Evolutionary conservation across 1,140 invertebrate species (phyloP).

Genomic region (Pararge aegeria): DNA sequence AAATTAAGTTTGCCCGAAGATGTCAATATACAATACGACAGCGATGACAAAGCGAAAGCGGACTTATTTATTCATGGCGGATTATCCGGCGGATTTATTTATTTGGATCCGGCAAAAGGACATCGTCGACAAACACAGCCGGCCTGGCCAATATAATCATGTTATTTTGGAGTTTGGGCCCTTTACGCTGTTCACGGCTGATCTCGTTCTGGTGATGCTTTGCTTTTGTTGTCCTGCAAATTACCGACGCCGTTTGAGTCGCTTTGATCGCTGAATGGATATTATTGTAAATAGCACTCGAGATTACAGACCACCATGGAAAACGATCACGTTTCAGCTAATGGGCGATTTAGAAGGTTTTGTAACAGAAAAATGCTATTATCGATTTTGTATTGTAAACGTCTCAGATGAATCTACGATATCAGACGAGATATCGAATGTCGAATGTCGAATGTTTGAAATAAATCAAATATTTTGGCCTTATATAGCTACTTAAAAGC

Average conservation of each 20-base stretch:
- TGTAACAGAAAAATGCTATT: background rate
- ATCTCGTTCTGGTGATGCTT: conserved; percentile 55
- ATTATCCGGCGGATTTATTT: conserved; percentile 62
- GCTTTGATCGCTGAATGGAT: conserved; percentile 45
- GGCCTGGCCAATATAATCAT: conserved; percentile 46
- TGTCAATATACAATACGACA: conserved; percentile 69
- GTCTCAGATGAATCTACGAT: background rate
- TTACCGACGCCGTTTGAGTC: conserved; percentile 53
- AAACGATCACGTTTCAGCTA: conserved; percentile 11
- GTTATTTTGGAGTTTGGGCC: conserved; percentile 56
- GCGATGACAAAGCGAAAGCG: conserved; percentile 57
- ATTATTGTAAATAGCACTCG: conserved; percentile 64
- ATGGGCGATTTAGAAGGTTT: conserved; percentile 19
- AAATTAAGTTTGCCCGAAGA: conserved; percentile 36
- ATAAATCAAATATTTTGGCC: too few species aligned
- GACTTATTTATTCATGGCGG: conserved; percentile 70
- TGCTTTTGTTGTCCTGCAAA: conserved; percentile 48
- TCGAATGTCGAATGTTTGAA: too few species aligned
- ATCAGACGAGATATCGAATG: too few species aligned
- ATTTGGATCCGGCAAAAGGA: conserved; percentile 57
- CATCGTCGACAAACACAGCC: conserved; percentile 49
- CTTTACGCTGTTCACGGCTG: conserved; percentile 49
- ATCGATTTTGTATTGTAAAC: background rate
- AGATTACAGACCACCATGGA: conserved; percentile 61
- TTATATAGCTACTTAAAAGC: too few species aligned